Base-by-base conservation (phyloP, 2,888 invertebrate species). In the Trachelus tabidus region DNA sequence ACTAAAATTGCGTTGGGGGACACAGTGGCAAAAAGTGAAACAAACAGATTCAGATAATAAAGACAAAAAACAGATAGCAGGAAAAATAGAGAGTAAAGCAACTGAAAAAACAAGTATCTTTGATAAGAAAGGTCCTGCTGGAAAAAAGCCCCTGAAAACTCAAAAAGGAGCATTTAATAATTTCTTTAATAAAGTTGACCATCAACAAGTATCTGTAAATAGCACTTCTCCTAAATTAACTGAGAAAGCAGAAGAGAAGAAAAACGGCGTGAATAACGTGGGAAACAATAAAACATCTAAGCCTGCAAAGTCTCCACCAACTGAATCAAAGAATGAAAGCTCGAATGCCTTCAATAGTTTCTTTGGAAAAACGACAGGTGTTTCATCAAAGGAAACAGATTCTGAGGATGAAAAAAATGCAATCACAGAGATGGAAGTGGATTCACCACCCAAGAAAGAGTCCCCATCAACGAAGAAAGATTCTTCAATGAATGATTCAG, bases 121-220 rank as follows among this genome's bases (percentile, higher is more conserved):
- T 35, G 80, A 85, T 37, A 81, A 81, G 30, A 86, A 85, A 77
- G 75, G 75, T 6, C 78, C 79, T 69, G 33, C 68, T 4, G 34
- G 78, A 9, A 89, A 89, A 73, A 87, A 88, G 77, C 84, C 86
- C 11, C 75, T 84, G 12, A 86, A 86, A 69, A 83, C 86, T 3
- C 84, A 82, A 4, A 81, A 87, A 78, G 78, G 84, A 75, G 90
- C 89, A 11, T 89, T 89, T 12, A 84, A 84, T 34, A 87, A 87
- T 81, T 82, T 91, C 11, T 91, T 90, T 81, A 87, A 85, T 15
- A 90, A 88, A 81, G 78, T 77, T 23, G 68, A 73, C 68, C 34
- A 77, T 31, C 74, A 56, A 56, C 40, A 23, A 56, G 23, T 15
- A 56, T 56, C 40, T 56, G 15, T 23, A 56, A 56, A 56, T 23